phyloP scores from a whole-genome alignment of 2,113 vertebrate species.

The Campylomormyrus numenius region DNA sequence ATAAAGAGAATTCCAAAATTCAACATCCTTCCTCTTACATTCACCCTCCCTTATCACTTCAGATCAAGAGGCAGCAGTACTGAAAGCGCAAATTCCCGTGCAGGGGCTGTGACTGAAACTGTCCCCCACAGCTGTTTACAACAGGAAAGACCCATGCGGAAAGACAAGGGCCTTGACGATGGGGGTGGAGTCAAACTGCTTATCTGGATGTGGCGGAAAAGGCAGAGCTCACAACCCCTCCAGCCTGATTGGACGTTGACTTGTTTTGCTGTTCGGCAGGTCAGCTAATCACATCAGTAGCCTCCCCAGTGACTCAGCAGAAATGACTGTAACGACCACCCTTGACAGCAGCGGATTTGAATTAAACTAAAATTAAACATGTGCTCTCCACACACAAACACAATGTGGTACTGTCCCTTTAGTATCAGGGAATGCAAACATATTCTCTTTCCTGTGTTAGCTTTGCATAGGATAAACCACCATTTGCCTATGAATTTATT shows the following conservation, averaged over 20 bases:
- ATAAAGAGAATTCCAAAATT: slow-evolving; percentile 39
- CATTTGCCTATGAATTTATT: not conserved
- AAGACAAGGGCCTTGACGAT: not conserved
- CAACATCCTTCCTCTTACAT: slow-evolving; percentile 57
- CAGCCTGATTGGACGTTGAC: not conserved
- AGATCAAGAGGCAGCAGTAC: slow-evolving; percentile 7
- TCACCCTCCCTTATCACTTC: slow-evolving; percentile 27
- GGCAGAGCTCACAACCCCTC: not conserved
- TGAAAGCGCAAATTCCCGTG: not conserved
- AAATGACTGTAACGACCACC: slow-evolving; percentile 5
- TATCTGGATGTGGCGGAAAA: not conserved
- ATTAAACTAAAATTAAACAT: not conserved
- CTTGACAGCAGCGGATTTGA: not conserved
- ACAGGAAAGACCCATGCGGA: not conserved
- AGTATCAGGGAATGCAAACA: not conserved
- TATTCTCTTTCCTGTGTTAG: not conserved
- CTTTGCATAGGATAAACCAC: not conserved
- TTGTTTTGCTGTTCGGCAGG: not conserved
- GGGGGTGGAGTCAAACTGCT: not conserved
- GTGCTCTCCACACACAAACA: not conserved
- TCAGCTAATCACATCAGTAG: not conserved
- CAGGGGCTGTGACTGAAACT: not conserved
- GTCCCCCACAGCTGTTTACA: not conserved
- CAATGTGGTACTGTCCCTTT: not conserved
- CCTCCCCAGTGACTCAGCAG: not conserved